phyloP scores from a whole-genome alignment of 2,888 invertebrate genomes.

The Microdon myrmicae region DNA sequence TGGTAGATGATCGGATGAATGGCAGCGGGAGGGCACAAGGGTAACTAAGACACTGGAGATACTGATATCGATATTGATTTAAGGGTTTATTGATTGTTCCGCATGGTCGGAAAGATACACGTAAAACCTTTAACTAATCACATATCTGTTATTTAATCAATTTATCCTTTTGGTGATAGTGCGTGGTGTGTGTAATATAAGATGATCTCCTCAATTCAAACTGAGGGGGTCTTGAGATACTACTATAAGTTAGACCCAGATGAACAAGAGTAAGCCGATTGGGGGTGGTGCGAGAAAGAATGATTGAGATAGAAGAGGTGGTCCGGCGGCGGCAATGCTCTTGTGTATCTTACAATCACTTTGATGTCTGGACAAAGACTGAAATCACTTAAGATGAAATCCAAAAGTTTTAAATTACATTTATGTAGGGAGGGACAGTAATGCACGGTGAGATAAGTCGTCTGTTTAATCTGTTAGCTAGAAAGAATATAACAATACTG shows the following conservation, averaged over 20 bases:
- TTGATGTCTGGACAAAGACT: conserved; percentile 64
- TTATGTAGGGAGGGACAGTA: conserved; percentile 33
- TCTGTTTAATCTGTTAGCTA: conserved; percentile 43
- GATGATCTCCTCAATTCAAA: conserved; percentile 45
- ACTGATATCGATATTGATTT: conserved; percentile 44
- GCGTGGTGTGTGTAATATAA: conserved; percentile 42
- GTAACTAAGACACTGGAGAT: conserved; percentile 24
- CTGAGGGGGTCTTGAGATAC: conserved; percentile 30
- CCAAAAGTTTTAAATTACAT: conserved; percentile 59
- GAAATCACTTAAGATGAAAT: conserved; percentile 61
- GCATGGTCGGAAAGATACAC: conserved; percentile 16
- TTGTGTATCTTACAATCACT: conserved; percentile 51
- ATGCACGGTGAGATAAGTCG: conserved; percentile 51
- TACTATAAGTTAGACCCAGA: conserved; percentile 8
- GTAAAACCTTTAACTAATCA: conserved; percentile 25
- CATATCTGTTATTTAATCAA: conserved; percentile 35
- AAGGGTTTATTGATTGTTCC: conserved; percentile 24
- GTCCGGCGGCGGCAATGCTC: conserved; percentile 28
- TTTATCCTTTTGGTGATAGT: conserved; percentile 40
- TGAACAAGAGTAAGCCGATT: no score
- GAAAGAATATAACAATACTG: conserved; percentile 50
- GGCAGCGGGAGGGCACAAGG: no score
- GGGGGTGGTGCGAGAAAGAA: no score
- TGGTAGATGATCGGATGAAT: conserved; percentile 16
- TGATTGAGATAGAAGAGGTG: conserved; percentile 23